Percentiles rank a stretch among this genome's conserved stretches.
Conservation (phyloP, 2,797 vertebrate genomes). For the Anguilla anguilla region DNA sequence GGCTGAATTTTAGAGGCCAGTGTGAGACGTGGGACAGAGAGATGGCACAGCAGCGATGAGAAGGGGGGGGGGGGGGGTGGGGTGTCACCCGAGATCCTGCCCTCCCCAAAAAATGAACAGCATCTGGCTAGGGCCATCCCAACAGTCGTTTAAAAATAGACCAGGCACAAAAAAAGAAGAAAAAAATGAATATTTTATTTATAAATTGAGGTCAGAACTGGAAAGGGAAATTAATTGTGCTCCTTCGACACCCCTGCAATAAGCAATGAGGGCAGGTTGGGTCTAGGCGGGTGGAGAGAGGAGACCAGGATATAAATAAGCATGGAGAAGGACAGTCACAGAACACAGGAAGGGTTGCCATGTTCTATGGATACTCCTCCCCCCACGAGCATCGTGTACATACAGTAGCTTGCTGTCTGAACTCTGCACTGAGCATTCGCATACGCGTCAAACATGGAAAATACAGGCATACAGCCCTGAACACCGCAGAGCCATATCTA, state of each 20-base stretch:
- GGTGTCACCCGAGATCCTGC: slow-evolving; percentile 42
- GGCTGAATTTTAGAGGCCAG: slow-evolving; percentile 5
- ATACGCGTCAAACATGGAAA: neutral
- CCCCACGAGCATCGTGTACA: neutral
- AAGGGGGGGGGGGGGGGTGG: slow-evolving; percentile 34
- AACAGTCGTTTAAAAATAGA: slow-evolving; percentile 68
- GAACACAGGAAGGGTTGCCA: neutral
- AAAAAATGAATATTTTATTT: slow-evolving; percentile 67
- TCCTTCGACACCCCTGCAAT: slow-evolving; percentile 48
- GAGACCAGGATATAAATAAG: slow-evolving; percentile 27
- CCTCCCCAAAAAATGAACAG: slow-evolving; percentile 43
- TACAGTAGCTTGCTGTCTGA: neutral
- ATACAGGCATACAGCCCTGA: neutral
- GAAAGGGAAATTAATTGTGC: slow-evolving; percentile 62
- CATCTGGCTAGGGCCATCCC: slow-evolving; percentile 61
- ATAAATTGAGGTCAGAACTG: slow-evolving; percentile 54
- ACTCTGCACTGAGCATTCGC: neutral
- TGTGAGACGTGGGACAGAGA: slow-evolving; percentile 17
- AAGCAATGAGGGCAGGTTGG: slow-evolving; percentile 18
- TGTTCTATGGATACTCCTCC: neutral
- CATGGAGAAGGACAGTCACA: neutral
- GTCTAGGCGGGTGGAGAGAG: slow-evolving; percentile 20
- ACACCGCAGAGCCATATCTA: neutral
- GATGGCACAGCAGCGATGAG: slow-evolving; percentile 29
- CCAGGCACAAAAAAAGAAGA: slow-evolving; percentile 47